Evolutionary conservation across 37 sponge, comb jelly and placozoan species (phyloP), one percentile per base, ranked within the genome.

Genomic region (Amphimedon queenslandica): DNA sequence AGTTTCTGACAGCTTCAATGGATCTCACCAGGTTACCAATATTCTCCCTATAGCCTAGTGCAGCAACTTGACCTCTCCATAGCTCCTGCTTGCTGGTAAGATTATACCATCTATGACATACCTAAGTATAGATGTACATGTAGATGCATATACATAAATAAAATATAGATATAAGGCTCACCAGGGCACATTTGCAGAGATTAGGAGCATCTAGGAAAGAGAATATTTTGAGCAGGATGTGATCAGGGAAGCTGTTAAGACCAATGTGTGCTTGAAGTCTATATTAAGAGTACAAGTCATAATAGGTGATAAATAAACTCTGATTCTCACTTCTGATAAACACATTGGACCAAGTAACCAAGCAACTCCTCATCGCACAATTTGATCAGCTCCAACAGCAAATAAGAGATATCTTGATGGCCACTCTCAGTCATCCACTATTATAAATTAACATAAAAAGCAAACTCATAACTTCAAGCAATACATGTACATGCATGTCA

Each of bases 331-430:
- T 78, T 81, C 37, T 90, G 91, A 58, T 85, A 67, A 6, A 90
- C 76, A 39, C 91, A 90, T 51, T 90, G 91, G 0, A 83, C 82
- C 16, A 90, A 53, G 58, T 85, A 90, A 1, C 77, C 82, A 0
- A 90, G 75, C 64, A 85, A 71, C 37, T 90, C 86, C 32, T 73
- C 40, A 42, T 78, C 70, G 64, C 86, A 81, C 55, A 85, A 43
- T 47, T 90, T 90, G 29, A 90, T 63, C n/a, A 90, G 24, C 25
- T 90, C 78, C 38, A 72, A 20, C 4, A 85, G 71, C 1, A 90
- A 67, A 31, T 51, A 66, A 53, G 82, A 40, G 43, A 55, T 80
- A 36, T 77, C 81, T 1, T 63, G 18, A 0, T 23, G 63, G 38
- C 58, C 56, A 85, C 85, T 84, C 28, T 72, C 65, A 13, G 32